These are phyloP conservation scores for Trogon melanurus DNA, from an alignment of 2,113 vertebrate species.

Conservation along the genomic window DNA sequence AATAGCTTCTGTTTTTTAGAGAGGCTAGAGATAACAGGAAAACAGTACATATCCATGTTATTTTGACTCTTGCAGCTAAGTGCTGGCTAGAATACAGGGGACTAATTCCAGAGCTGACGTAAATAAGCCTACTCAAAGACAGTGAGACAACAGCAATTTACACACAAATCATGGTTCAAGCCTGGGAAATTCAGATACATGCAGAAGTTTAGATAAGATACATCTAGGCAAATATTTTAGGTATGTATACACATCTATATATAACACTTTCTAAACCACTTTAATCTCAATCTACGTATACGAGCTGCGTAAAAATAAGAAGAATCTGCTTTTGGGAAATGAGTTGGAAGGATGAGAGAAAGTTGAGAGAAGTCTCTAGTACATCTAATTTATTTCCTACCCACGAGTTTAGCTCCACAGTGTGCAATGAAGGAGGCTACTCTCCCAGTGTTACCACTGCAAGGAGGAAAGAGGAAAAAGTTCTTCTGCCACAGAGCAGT, in stretches of 20 bases:
- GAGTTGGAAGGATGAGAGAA: background rate
- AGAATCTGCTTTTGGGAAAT: background rate
- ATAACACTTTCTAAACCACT: slow-evolving; percentile 37
- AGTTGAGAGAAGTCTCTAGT: background rate
- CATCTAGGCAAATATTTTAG: slow-evolving; percentile 51
- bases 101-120: slow-evolving; percentile 55
- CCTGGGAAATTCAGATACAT: slow-evolving; percentile 48
- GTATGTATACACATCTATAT: slow-evolving; percentile 60
- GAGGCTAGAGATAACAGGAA: slow-evolving; percentile 44
- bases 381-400: background rate
- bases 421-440: background rate
- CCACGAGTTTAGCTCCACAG: background rate
- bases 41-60: slow-evolving; percentile 3
- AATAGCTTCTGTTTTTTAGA: slow-evolving; percentile 52
- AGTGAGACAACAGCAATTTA: slow-evolving; percentile 38
- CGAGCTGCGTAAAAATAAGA: background rate
- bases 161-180: slow-evolving; percentile 19
- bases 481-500: background rate
- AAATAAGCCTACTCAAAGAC: slow-evolving; percentile 55
- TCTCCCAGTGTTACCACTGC: background rate
- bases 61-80: slow-evolving; percentile 48
- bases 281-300: background rate
- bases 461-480: background rate
- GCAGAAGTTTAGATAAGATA: slow-evolving; percentile 59
- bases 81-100: slow-evolving; percentile 28